phyloP scores from a whole-genome alignment of 2,113 vertebrate genomes.

The Reinhardtius hippoglossoides region DNA sequence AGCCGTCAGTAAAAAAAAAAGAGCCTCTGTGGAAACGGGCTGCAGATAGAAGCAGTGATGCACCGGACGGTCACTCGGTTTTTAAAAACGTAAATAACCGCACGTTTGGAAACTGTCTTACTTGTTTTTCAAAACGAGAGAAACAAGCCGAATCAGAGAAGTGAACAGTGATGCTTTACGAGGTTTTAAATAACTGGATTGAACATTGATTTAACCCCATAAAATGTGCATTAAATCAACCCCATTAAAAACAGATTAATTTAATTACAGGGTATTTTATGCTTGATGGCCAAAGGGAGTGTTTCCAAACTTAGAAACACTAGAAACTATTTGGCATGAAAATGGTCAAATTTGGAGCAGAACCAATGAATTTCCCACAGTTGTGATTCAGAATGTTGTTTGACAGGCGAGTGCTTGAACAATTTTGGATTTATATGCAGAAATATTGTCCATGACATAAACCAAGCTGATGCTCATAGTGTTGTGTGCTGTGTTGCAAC shows the following conservation, averaged over 20 bases:
- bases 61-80: not conserved
- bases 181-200: not conserved
- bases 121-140: not conserved
- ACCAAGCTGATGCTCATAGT: no score
- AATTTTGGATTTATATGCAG: no score
- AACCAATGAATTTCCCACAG: not conserved
- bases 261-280: not conserved
- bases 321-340: not conserved
- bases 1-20: conserved; percentile 44
- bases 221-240: not conserved
- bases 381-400: no score
- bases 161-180: not conserved
- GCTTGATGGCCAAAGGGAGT: not conserved
- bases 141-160: not conserved
- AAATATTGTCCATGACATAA: no score
- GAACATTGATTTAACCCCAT: not conserved
- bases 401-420: no score
- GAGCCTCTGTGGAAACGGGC: conserved; percentile 28
- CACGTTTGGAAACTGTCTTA: conserved; percentile 14
- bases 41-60: conserved; percentile 7
- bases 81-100: not conserved
- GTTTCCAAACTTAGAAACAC: not conserved
- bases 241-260: not conserved
- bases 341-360: not conserved
- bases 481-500: no score